Evolutionary conservation across 2,797 vertebrate species (phyloP).

Genomic region (Hydrocynus forskahlii): DNA sequence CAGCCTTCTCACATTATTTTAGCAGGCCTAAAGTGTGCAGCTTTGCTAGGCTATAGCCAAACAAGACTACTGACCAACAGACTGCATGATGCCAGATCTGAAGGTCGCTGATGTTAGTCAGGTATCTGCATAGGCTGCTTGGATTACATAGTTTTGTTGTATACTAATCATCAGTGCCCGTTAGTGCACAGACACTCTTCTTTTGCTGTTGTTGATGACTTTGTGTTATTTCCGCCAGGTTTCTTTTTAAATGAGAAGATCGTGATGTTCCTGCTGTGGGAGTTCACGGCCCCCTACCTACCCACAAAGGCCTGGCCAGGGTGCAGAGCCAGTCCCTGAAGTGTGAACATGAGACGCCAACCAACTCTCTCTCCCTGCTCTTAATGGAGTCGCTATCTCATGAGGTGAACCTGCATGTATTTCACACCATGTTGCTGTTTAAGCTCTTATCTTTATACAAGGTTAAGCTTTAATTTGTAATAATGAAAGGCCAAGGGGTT

Average conservation of each 20-base stretch:
- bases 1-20: neutral
- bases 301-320: constrained; percentile 62
- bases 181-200: neutral
- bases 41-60: neutral
- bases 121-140: constrained; percentile 32
- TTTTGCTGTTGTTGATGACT: neutral
- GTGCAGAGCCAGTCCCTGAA: constrained; percentile 60
- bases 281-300: constrained; percentile 53
- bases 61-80: neutral
- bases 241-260: constrained; percentile 15
- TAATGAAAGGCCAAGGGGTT: no score
- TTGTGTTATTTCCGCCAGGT: neutral
- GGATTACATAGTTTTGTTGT: neutral
- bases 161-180: neutral
- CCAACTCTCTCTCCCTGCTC: constrained; percentile 73
- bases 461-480: no score
- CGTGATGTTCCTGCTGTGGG: constrained; percentile 70
- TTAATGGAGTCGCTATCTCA: constrained; percentile 78
- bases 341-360: constrained; percentile 76
- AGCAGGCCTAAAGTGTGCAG: neutral
- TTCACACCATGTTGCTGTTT: neutral
- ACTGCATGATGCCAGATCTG: neutral
- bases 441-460: neutral
- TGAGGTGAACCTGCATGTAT: constrained; percentile 66
- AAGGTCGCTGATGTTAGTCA: neutral